Evolutionary conservation across 2,888 invertebrate genomes (phyloP), one percentile per base, ranked within the genome.

Genomic region (Brachylomia viminalis): DNA sequence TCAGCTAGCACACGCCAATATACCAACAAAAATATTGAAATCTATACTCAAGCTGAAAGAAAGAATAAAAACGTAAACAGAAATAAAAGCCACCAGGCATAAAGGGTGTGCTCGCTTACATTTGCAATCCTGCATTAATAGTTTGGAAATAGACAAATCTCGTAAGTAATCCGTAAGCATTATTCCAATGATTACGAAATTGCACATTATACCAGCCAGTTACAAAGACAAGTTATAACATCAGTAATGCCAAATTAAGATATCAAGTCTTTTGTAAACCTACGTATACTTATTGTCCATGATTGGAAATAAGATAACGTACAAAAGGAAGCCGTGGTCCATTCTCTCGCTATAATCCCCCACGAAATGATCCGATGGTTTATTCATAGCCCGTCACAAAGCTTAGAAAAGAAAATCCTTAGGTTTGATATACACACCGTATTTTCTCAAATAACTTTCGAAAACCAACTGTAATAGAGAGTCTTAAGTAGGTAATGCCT

Each of bases 301-400:
- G 72, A 72, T 77, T 82, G 59, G 59, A 56, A 72, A 77, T 82
- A 64, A 54, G 54, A 77, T 78, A 59, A 45, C 49, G 72, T 38
- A 81, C 59, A 82, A 81, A 69, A 69, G 56, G 58, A 77, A 68
- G 69, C 30, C 54, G 15, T 49, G 59, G 76, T 70, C 72, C 61
- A 72, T 72, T 82, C 49, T 81, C 65, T 61, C 15, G 42, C 65
- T 68, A 64, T 82, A 82, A 78, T 72, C 68, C 52, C 8, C 23
- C 56, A 69, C 33, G 65, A 81, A 69, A 81, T 77, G 64, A 82
- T 65, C 59, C 33, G 4, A 66, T 81, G 80, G 68, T 81, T 81
- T 81, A 82, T 81, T 81, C 78, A 82, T 77, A 61, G 65, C 30
- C 13, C 10, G 72, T 64, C 77, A 72, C 78, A 67, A 72, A 72